Base-by-base conservation (phyloP, 2,888 invertebrate species). In the Dichetophora obliterata region DNA sequence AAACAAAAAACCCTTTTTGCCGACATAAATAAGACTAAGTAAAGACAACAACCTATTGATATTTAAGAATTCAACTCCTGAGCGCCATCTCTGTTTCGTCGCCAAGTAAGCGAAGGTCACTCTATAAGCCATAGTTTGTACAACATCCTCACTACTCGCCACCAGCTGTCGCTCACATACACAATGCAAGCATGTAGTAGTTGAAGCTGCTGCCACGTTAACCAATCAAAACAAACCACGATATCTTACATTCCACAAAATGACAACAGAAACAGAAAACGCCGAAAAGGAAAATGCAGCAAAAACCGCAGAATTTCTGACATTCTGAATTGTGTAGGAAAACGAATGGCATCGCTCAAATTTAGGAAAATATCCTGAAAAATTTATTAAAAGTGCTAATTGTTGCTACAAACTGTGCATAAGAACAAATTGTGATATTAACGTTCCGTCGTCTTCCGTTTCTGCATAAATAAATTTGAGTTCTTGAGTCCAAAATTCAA, bases 151-250 rank as follows among this genome's bases (percentile, higher is more conserved):
- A 11, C 43, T 43, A 43, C 14, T 19, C 19, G 19, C 48, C 9
- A 34, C 24, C 54, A 80, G 79, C 73, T 78, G 77, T 73, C 19
- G 6, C 54, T 2, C 19, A 54, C 2, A 54, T 2, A 54, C 19
- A 19, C n/a, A n/a, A n/a, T 16, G 9, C 22, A 54, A 5, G n/a
- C n/a, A 5, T 31, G 31, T 5, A 31, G 27, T 31, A n/a, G 69
- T 70, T 68, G 75, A 19, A 61, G 27, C 68, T 68, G 22, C 9
- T 3, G 2, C 24, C 80, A 81, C 81, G 77, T 79, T 52, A 76
- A 78, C 82, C 82, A 83, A 83, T 83, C 82, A 82, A 76, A 83
- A 78, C 72, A 50, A 37, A 79, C 80, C 82, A 83, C 81, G 80
- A 78, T 77, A 74, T 63, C 75, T 50, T 52, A 61, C 50, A 31